phyloP scores from a whole-genome alignment of 2,113 vertebrate genomes.

The Scopus umbretta region DNA sequence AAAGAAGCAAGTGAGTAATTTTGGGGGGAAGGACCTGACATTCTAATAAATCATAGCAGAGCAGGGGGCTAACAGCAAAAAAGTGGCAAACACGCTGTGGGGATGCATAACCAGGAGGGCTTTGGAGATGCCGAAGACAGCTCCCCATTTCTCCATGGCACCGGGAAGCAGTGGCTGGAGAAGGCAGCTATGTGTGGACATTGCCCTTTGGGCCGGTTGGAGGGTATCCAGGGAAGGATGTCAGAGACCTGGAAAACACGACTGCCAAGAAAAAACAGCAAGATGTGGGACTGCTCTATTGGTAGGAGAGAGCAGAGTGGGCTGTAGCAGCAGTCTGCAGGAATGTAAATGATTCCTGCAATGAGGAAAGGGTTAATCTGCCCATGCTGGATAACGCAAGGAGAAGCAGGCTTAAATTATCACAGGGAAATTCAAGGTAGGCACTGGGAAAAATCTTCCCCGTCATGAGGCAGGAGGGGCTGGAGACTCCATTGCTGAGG shows the following conservation, averaged over 20 bases:
- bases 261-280: neutral
- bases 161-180: rapidly evolving
- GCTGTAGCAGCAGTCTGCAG: neutral
- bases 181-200: neutral
- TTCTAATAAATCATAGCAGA: neutral
- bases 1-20: neutral
- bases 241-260: neutral
- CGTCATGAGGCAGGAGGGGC: neutral
- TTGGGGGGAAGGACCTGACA: neutral
- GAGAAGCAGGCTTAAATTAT: neutral
- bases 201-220: neutral
- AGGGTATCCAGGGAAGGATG: neutral
- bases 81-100: neutral
- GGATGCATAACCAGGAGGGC: rapidly evolving
- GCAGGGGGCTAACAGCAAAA: neutral
- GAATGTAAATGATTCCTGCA: neutral
- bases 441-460: neutral
- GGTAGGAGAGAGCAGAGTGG: neutral
- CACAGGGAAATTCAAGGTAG: neutral
- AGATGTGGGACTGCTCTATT: neutral
- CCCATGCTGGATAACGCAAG: neutral
- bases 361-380: neutral
- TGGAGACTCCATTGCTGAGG: neutral
- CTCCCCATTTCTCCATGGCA: neutral
- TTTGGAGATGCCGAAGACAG: rapidly evolving